Conservation (phyloP, 2,113 vertebrate genomes). For the Oreochromis niloticus region DNA sequence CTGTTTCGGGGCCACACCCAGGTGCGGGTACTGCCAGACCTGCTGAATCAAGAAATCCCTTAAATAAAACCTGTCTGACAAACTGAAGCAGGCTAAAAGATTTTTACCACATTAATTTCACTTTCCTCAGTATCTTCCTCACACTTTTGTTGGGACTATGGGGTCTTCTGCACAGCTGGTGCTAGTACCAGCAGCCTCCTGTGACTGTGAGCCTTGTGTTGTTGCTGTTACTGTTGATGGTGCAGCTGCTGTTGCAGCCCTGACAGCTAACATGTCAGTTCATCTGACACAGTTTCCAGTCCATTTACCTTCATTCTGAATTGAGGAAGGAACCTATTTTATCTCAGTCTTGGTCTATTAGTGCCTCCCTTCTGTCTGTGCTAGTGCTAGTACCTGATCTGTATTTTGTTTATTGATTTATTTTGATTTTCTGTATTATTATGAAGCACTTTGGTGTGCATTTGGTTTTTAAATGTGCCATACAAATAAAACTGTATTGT, state of each 20-base stretch:
- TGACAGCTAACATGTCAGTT: neutral
- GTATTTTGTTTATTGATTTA: neutral
- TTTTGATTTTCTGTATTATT: neutral
- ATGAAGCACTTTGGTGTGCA: neutral
- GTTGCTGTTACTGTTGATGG: neutral
- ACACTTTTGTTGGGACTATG: neutral
- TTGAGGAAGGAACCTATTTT: neutral
- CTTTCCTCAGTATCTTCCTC: neutral
- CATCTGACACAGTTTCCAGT: neutral
- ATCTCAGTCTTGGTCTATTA: neutral
- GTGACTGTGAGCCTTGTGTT: neutral
- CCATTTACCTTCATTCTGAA: neutral
- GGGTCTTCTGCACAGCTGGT: accelerated
- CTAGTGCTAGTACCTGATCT: neutral
- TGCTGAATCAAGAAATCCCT: neutral
- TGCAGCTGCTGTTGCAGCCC: neutral
- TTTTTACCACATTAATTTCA: neutral
- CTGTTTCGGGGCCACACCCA: accelerated
- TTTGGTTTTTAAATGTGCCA: neutral
- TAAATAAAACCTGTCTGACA: neutral
- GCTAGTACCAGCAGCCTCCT: neutral
- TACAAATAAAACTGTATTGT: neutral
- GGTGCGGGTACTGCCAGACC: neutral
- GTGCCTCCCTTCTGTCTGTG: neutral
- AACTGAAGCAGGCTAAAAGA: neutral